These are phyloP conservation scores for Prosapia bicincta DNA, from an alignment of 2,888 invertebrate genomes.

Conservation along the genomic window DNA sequence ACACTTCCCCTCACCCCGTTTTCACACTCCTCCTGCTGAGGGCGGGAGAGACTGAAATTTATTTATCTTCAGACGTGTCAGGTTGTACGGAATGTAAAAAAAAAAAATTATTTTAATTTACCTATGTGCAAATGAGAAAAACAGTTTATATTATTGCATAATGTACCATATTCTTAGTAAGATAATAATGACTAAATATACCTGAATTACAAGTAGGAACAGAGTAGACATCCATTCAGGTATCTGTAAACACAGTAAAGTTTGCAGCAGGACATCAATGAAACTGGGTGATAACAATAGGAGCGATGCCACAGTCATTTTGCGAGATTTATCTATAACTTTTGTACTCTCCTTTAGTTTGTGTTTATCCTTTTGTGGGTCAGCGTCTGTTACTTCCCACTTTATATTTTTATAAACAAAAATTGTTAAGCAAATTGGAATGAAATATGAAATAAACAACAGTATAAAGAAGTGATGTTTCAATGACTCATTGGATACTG, in stretches of 20 bases:
- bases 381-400: neutral
- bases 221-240: neutral
- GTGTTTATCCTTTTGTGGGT: neutral
- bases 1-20: no score
- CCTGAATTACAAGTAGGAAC: neutral
- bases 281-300: neutral
- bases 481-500: neutral
- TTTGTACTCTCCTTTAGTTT: neutral
- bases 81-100: no score
- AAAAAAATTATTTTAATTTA: no score
- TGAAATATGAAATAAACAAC: neutral
- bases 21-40: no score
- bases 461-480: neutral
- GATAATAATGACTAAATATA: neutral
- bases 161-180: no score
- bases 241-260: neutral
- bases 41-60: no score
- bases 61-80: no score
- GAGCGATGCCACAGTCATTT: neutral
- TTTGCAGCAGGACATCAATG: neutral
- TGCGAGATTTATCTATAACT: neutral
- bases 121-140: no score
- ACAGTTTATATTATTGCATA: no score
- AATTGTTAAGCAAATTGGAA: neutral
- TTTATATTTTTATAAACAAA: neutral